phyloP scores from a whole-genome alignment of 2,113 vertebrate genomes.

The Lepus timidus region DNA sequence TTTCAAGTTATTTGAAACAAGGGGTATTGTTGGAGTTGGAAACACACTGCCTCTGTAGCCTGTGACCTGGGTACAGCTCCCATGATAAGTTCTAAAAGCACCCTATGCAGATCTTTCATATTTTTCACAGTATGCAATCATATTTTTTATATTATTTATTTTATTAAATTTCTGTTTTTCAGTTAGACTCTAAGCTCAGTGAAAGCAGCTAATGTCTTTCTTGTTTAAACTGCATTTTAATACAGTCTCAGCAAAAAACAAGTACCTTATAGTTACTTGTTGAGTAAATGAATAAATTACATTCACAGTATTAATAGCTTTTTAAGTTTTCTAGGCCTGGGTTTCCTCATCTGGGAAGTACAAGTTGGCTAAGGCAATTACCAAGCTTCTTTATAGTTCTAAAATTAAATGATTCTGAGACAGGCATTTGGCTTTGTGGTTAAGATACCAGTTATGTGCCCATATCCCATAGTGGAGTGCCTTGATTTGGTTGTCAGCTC shows the following conservation, averaged over 20 bases:
- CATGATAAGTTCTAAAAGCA: not conserved
- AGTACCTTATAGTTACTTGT: not conserved
- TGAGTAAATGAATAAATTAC: not conserved
- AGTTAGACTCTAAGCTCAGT: not conserved
- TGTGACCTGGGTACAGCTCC: too few relatives aligned
- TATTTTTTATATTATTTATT: not conserved
- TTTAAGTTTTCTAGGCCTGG: not conserved
- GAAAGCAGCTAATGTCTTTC: not conserved
- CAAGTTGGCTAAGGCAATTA: not conserved
- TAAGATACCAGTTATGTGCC: too few relatives aligned
- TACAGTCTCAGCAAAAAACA: not conserved
- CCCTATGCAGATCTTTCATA: accelerated
- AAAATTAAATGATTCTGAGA: not conserved
- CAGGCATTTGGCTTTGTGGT: too few relatives aligned
- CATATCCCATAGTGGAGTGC: too few relatives aligned
- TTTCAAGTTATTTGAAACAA: too few relatives aligned
- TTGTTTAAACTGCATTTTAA: not conserved
- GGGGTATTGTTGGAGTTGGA: not conserved
- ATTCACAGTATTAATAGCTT: not conserved
- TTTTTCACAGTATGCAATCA: not conserved
- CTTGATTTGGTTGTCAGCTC: too few relatives aligned
- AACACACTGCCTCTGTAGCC: not conserved
- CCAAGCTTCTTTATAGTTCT: conserved; percentile 1
- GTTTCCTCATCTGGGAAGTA: not conserved
- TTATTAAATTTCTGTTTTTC: not conserved